A percentile compares a stretch with the other conserved stretches of the same genome.
Evolutionary conservation across 2,113 vertebrate genomes (phyloP).

Genomic region (Ovis canadensis): DNA sequence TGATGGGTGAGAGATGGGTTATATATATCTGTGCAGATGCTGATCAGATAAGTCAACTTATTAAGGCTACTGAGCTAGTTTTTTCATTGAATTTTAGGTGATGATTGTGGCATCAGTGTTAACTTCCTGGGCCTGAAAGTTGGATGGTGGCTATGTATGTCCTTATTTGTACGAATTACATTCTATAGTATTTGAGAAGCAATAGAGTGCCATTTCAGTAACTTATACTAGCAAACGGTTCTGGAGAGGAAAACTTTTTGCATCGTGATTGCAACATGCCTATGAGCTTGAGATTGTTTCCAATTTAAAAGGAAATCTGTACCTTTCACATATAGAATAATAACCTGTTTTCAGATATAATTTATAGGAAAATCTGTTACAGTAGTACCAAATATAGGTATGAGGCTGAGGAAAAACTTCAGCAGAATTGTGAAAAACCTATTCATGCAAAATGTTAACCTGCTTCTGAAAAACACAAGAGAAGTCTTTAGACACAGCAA

Average conservation of each 20-base stretch:
- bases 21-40: not conserved
- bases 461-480: not conserved
- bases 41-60: not conserved
- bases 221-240: not conserved
- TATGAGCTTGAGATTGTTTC: not conserved
- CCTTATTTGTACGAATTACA: not conserved
- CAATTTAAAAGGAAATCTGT: not conserved
- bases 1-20: not conserved
- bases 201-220: not conserved
- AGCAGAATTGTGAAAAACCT: not conserved
- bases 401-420: not conserved
- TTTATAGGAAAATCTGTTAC: no score
- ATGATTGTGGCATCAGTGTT: not conserved
- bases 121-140: not conserved
- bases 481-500: not conserved
- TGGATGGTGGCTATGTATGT: not conserved
- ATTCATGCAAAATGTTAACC: not conserved
- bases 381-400: not conserved
- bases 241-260: not conserved
- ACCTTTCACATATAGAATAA: not conserved
- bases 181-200: not conserved
- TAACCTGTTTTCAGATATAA: no score
- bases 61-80: not conserved
- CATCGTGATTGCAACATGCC: not conserved
- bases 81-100: not conserved